Conservation (phyloP, 2,888 invertebrate genomes). For the Anorthoa munda region DNA sequence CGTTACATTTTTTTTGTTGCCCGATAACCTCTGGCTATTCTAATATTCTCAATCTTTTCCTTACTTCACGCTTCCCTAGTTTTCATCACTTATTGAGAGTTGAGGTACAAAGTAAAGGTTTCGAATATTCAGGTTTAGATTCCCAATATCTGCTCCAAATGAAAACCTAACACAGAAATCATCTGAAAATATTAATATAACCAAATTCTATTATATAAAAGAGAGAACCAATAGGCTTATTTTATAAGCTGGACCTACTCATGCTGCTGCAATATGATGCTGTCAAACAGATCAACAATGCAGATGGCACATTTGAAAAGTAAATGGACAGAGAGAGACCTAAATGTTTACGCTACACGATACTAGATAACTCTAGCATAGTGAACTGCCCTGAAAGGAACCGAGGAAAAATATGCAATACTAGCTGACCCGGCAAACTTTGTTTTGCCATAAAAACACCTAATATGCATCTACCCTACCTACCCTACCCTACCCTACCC, state of each 20-base stretch:
- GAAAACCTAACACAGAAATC: background rate
- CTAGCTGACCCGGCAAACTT: too few species aligned
- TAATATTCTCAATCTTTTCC: background rate
- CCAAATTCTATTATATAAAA: too few species aligned
- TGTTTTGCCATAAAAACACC: too few species aligned
- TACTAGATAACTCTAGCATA: too few species aligned
- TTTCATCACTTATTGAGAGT: background rate
- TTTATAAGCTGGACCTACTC: background rate
- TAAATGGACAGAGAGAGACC: background rate
- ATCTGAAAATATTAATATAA: background rate
- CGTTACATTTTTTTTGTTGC: conserved; percentile 4
- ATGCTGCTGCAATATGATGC: background rate
- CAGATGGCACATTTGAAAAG: too few species aligned
- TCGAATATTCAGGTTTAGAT: background rate
- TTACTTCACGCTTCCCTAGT: background rate
- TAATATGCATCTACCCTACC: too few species aligned
- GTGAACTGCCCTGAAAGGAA: background rate
- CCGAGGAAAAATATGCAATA: too few species aligned
- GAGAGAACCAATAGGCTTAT: too few species aligned
- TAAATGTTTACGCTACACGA: too few species aligned
- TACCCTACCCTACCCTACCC: too few species aligned
- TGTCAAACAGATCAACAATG: background rate
- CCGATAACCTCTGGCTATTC: conserved; percentile 29
- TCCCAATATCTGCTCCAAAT: too few species aligned
- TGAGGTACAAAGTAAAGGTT: background rate